Conservation (phyloP, 2,113 vertebrate genomes). For the Trichechus manatus region DNA sequence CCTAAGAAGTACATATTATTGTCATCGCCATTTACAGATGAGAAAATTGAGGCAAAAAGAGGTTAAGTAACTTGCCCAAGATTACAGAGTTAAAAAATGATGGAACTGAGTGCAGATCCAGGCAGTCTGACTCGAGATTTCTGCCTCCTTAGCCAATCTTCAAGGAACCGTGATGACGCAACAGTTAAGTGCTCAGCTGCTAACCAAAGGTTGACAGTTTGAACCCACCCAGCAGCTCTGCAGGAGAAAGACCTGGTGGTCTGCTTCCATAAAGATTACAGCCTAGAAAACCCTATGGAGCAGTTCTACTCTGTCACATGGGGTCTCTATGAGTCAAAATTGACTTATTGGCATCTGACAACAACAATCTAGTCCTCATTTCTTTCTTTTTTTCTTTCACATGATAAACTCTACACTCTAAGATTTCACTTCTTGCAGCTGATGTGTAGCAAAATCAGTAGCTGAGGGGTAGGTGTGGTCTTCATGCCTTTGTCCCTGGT, state of each 20-base stretch:
- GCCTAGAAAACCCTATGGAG: background rate
- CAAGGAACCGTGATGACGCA: background rate
- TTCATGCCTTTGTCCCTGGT: no score
- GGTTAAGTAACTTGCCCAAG: background rate
- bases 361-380: background rate
- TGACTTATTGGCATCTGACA: background rate
- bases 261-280: background rate
- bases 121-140: background rate
- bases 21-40: background rate
- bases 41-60: background rate
- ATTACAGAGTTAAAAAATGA: background rate
- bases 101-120: background rate
- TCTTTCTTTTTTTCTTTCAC: fast-evolving
- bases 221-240: background rate
- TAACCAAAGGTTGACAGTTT: background rate
- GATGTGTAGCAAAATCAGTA: background rate
- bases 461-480: background rate
- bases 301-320: background rate
- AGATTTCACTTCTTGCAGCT: background rate
- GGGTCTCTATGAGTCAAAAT: background rate
- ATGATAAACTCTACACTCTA: background rate
- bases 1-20: background rate
- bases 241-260: background rate
- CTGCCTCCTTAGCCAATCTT: background rate
- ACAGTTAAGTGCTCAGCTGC: background rate